Conservation (phyloP, 2,888 invertebrate species). For the Xanthia icteritia region DNA sequence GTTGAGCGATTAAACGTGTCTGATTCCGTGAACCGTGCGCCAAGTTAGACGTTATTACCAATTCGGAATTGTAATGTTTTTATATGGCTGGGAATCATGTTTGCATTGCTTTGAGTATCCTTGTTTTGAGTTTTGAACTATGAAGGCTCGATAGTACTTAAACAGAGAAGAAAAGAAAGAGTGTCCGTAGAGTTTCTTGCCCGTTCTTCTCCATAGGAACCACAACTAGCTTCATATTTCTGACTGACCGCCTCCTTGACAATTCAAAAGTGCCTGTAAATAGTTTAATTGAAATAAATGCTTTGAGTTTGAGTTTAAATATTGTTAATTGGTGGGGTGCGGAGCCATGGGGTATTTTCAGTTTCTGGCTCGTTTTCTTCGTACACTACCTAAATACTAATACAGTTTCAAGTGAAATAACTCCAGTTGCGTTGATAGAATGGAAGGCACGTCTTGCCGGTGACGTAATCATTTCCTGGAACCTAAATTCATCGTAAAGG, state of each 20-base stretch:
- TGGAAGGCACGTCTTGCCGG: neutral
- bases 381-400: neutral
- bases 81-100: conserved; percentile 20
- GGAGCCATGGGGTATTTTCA: neutral
- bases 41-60: conserved; percentile 56
- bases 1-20: conserved; percentile 78
- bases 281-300: too few relatives aligned
- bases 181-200: too few relatives aligned
- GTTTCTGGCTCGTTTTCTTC: neutral
- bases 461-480: neutral
- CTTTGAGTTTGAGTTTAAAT: too few relatives aligned
- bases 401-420: conserved; percentile 2
- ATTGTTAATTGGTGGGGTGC: neutral
- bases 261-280: too few relatives aligned
- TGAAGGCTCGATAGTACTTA: neutral
- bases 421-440: neutral
- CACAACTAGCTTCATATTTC: too few relatives aligned
- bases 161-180: too few relatives aligned
- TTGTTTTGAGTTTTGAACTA: conserved; percentile 5
- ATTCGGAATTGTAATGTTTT: conserved; percentile 56
- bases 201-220: too few relatives aligned
- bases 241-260: too few relatives aligned
- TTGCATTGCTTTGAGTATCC: conserved; percentile 2
- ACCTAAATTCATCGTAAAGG: too few relatives aligned
- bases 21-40: conserved; percentile 60